These are phyloP conservation scores for Drosophila kikkawai DNA, from an alignment of 1,140 invertebrate genomes.

Conservation along the genomic window DNA sequence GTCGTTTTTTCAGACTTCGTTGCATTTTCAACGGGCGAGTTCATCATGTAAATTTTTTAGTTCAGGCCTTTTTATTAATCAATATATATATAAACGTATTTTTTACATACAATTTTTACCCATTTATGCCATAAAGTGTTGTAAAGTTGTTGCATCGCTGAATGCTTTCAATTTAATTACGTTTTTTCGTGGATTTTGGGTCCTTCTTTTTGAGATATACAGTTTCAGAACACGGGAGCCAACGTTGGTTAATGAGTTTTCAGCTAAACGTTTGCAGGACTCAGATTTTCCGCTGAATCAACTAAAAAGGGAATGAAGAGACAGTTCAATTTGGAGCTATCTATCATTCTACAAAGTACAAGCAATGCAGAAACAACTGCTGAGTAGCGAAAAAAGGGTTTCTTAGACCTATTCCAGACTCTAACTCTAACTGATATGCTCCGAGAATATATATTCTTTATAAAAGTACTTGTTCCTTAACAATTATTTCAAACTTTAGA, in stretches of 20 bases:
- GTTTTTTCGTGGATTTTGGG: conserved; percentile 47
- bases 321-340: not conserved
- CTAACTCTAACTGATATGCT: too few species aligned
- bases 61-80: conserved; percentile 31
- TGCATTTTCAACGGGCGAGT: conserved; percentile 22
- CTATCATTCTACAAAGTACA: too few species aligned
- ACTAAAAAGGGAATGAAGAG: not conserved
- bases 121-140: conserved; percentile 34
- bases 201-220: conserved; percentile 15
- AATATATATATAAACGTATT: conserved; percentile 23
- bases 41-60: conserved; percentile 23
- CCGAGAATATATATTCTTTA: too few species aligned
- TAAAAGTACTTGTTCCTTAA: too few species aligned
- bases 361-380: too few species aligned
- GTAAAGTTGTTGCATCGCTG: conserved; percentile 29
- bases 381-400: too few species aligned
- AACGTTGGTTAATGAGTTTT: not conserved
- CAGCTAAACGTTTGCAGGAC: not conserved
- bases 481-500: too few species aligned
- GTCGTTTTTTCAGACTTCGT: conserved; percentile 8
- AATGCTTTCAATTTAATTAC: conserved; percentile 80
- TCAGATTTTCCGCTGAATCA: not conserved
- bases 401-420: too few species aligned
- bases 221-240: conserved; percentile 3
- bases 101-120: conserved; percentile 10